Base-by-base conservation (phyloP, 2,113 vertebrate genomes). In the Tragelaphus imberbis region DNA sequence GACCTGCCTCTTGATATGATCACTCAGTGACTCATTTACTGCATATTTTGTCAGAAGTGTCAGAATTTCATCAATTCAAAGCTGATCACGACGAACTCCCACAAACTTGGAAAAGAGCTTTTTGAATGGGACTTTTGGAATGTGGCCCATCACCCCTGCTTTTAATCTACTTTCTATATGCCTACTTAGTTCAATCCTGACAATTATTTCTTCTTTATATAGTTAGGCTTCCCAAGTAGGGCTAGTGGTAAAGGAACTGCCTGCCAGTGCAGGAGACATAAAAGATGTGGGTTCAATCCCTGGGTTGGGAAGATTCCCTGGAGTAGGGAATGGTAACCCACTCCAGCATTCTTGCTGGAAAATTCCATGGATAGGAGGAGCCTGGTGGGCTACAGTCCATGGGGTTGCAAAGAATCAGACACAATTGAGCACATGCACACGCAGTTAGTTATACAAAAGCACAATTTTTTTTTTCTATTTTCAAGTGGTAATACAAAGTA, bases 381-480 rank as follows among this genome's bases (percentile, higher is more conserved):
- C 68, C 19, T 75, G 68, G 68, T 40, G 68, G 10, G 21, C 36
- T 40, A 12, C 10, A 75, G 68, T 40, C 21, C n/a, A 11, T 75
- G 68, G 68, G n/a, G n/a, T 23, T 75, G 36, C n/a, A 75, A 40
- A 40, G 19, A 40, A 21, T 75, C 2, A 0, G 19, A 75, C 68
- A 23, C n/a, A 75, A 0, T 13, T 75, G 68, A 25, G 2, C 19
- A 75, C 10, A 6, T 23, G 68, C 10, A 71, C n/a, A 40, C 0
- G 2, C 36, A 40, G n/a, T 49, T 56, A 79, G 33, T 92, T 44
- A 88, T 4, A 2, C 21, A 97, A 85, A 85, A 79, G 28, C 5
- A 77, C 91, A 94, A 58, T 27, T 91, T 14, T 16, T 27, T 44
- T 77, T 94, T 80, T 55, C n/a, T 44, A 80, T 95, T 82, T 96